phyloP scores from a whole-genome alignment of 1,140 invertebrate species.

The Gryon sp. region DNA sequence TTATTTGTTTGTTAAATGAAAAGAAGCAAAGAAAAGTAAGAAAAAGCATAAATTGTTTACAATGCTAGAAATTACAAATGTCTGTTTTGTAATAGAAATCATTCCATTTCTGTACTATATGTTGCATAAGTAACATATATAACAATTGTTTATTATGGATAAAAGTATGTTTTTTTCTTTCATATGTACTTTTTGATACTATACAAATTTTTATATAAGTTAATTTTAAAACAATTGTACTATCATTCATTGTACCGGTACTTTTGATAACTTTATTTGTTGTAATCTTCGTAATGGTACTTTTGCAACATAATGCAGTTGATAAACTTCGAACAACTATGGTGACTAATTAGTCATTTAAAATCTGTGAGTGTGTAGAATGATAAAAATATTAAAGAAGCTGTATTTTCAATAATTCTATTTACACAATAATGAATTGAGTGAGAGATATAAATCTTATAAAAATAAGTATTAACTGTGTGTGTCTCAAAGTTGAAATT shows the following conservation, averaged over 20 bases:
- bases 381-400: not conserved
- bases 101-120: not conserved
- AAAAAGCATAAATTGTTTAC: no score
- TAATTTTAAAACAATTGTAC: no score
- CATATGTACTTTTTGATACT: no score
- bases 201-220: no score
- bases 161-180: no score
- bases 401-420: slow-evolving; percentile 12
- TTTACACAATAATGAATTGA: not conserved
- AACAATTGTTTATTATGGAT: not conserved
- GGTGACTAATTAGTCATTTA: slow-evolving; percentile 1
- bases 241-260: not conserved
- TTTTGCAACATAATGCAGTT: not conserved
- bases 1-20: no score
- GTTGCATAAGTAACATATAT: not conserved
- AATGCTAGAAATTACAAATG: no score
- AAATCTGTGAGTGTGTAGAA: not conserved
- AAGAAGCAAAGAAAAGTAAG: no score
- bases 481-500: slow-evolving; percentile 1
- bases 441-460: not conserved
- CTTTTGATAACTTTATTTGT: not conserved
- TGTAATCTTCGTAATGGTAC: not conserved
- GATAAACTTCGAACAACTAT: not conserved
- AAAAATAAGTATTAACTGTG: slow-evolving; percentile 3
- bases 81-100: not conserved